A percentile compares a stretch with the other conserved stretches of the same genome.
Evolutionary conservation across 2,797 vertebrate genomes (phyloP).

Genomic region (Rachycentron canadum): DNA sequence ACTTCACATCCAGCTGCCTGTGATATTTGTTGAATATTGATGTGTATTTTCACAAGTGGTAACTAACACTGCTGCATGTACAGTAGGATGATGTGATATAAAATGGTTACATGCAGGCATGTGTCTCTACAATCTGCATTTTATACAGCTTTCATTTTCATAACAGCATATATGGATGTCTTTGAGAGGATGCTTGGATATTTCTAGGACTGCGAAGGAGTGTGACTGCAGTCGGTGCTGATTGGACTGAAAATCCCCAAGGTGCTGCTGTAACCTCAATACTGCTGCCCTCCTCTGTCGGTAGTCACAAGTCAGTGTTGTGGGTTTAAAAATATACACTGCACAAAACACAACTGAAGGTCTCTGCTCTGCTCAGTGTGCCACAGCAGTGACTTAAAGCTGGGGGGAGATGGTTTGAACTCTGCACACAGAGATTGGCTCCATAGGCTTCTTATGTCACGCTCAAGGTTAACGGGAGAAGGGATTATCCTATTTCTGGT

Average conservation of each 20-base stretch:
- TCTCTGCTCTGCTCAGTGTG: constrained; percentile 17
- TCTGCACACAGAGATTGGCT: constrained; percentile 48
- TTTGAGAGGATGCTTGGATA: constrained; percentile 20
- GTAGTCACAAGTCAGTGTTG: constrained; percentile 27
- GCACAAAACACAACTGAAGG: constrained; percentile 5
- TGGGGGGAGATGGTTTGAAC: constrained; percentile 63
- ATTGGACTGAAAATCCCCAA: constrained; percentile 59
- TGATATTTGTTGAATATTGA: constrained; percentile 56
- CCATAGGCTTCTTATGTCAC: constrained; percentile 76
- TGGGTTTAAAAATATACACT: constrained; percentile 26
- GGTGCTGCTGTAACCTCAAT: constrained; percentile 79
- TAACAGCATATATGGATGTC: neutral
- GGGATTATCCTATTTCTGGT: constrained; percentile 80
- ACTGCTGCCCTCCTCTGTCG: constrained; percentile 30
- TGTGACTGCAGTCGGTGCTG: constrained; percentile 43
- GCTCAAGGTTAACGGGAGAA: constrained; percentile 70
- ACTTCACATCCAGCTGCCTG: constrained; percentile 6
- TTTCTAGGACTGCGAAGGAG: constrained; percentile 49
- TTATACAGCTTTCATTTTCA: neutral
- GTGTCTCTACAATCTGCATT: constrained; percentile 15
- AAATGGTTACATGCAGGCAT: constrained; percentile 23
- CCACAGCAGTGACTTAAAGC: constrained; percentile 37
- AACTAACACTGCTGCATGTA: constrained; percentile 29
- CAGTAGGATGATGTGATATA: constrained; percentile 19
- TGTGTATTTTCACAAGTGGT: constrained; percentile 40